Conservation (phyloP, 2,113 vertebrate genomes). For the Diphyllodes magnificus region DNA sequence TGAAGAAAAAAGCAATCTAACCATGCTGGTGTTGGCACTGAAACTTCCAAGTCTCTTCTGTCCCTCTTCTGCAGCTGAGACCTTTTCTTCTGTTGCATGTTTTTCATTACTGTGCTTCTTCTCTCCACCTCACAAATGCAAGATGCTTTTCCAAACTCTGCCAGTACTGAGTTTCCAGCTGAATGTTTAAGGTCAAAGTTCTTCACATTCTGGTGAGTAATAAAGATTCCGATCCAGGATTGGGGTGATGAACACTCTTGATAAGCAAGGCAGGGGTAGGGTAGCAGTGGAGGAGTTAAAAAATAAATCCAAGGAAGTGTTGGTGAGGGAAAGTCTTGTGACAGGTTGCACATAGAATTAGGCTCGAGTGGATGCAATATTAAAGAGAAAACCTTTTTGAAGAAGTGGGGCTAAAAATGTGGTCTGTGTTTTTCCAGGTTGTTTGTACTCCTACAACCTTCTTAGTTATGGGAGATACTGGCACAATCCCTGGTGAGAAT, state of each 20-base stretch:
- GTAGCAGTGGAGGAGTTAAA: neutral
- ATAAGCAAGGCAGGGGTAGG: neutral
- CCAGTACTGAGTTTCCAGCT: neutral
- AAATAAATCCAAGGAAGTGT: neutral
- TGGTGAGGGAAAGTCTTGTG: neutral
- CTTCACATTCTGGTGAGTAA: neutral
- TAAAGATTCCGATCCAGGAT: neutral
- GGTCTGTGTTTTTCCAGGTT: neutral
- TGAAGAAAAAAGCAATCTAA: neutral
- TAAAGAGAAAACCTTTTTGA: neutral
- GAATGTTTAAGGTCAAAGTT: conserved; percentile 16
- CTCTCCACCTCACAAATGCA: neutral
- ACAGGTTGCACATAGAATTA: neutral
- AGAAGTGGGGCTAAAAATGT: neutral
- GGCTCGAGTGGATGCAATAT: neutral
- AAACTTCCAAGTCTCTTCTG: neutral
- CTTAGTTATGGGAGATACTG: neutral
- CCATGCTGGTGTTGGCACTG: neutral
- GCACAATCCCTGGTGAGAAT: neutral
- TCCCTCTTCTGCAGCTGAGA: neutral
- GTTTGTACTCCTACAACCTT: neutral
- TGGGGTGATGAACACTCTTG: neutral
- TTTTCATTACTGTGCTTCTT: neutral
- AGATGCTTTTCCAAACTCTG: neutral
- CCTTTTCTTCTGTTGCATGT: neutral